A percentile compares a stretch with the other conserved stretches of the same genome.
Evolutionary conservation across 1,140 invertebrate genomes (phyloP).

Genomic region (Seison nebaliae): DNA sequence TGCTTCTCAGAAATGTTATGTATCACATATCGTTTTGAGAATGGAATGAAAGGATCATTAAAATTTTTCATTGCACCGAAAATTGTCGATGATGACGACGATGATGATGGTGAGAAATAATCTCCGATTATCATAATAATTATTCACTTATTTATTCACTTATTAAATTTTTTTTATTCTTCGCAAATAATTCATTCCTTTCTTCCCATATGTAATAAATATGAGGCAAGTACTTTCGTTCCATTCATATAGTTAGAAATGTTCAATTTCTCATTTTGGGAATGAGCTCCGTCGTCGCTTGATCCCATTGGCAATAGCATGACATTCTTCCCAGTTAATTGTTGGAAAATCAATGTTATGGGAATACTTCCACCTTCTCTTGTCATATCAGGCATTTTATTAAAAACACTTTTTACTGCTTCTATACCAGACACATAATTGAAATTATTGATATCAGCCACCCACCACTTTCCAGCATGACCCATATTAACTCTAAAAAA

Average conservation of each 20-base stretch:
- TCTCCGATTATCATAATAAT: too few relatives aligned
- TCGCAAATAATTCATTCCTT: too few relatives aligned
- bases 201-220: too few relatives aligned
- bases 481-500: slow-evolving; percentile 33
- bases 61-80: too few relatives aligned
- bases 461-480: slow-evolving; percentile 62
- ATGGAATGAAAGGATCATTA: too few relatives aligned
- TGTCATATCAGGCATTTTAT: slow-evolving; percentile 68
- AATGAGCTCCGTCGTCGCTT: slow-evolving; percentile 82
- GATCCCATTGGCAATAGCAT: slow-evolving; percentile 45
- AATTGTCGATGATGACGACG: too few relatives aligned
- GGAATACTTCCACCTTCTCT: slow-evolving; percentile 42
- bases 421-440: slow-evolving; percentile 60
- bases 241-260: slow-evolving; percentile 70
- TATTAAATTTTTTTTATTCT: too few relatives aligned
- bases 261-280: slow-evolving; percentile 87
- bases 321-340: slow-evolving; percentile 67
- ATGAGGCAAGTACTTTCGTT: slow-evolving; percentile 27
- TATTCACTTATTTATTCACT: too few relatives aligned
- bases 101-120: too few relatives aligned
- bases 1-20: too few relatives aligned
- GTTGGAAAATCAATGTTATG: slow-evolving; percentile 34
- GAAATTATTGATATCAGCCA: slow-evolving; percentile 60
- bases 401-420: slow-evolving; percentile 62
- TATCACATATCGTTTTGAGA: too few relatives aligned